phyloP scores from a whole-genome alignment of 2,797 vertebrate species.

The Antennarius maculatus region DNA sequence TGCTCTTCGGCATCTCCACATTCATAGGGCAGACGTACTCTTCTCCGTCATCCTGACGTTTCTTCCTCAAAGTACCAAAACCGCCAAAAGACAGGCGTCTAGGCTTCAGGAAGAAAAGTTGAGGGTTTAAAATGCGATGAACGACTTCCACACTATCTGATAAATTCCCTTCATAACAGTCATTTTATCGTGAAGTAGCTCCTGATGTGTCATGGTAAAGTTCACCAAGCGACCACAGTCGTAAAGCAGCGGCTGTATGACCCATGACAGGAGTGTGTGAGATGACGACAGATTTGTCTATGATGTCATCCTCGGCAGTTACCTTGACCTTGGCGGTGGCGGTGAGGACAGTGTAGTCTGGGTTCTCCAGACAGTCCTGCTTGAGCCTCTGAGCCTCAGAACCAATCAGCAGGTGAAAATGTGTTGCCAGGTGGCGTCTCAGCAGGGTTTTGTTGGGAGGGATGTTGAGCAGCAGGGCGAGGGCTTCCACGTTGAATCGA shows the following conservation, averaged over 20 bases:
- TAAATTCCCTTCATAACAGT: too few relatives aligned
- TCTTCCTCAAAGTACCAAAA: slow-evolving; percentile 92
- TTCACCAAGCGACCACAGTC: too few relatives aligned
- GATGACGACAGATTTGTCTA: not conserved
- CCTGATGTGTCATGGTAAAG: too few relatives aligned
- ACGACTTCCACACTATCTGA: too few relatives aligned
- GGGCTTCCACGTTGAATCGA: slow-evolving; percentile 95
- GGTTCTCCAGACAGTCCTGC: slow-evolving; percentile 90
- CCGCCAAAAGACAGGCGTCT: slow-evolving; percentile 90
- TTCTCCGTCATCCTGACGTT: slow-evolving; percentile 90
- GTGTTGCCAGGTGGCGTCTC: slow-evolving; percentile 93
- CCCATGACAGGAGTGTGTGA: too few relatives aligned
- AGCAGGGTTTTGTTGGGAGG: slow-evolving; percentile 94
- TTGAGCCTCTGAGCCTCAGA: slow-evolving; percentile 91
- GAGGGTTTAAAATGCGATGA: too few relatives aligned
- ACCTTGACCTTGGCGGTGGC: slow-evolving; percentile 96
- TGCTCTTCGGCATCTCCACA: slow-evolving; percentile 85
- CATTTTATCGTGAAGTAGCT: too few relatives aligned
- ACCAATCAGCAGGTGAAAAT: slow-evolving; percentile 94
- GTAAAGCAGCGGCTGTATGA: too few relatives aligned
- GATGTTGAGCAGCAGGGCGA: slow-evolving; percentile 96
- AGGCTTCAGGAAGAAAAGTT: slow-evolving; percentile 74
- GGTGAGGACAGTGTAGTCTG: slow-evolving; percentile 89
- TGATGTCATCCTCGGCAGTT: not conserved
- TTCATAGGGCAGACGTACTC: slow-evolving; percentile 96